Conservation (phyloP, 1,140 invertebrate species). For the roundworm (Caenorhabditis elegans) region DNA sequence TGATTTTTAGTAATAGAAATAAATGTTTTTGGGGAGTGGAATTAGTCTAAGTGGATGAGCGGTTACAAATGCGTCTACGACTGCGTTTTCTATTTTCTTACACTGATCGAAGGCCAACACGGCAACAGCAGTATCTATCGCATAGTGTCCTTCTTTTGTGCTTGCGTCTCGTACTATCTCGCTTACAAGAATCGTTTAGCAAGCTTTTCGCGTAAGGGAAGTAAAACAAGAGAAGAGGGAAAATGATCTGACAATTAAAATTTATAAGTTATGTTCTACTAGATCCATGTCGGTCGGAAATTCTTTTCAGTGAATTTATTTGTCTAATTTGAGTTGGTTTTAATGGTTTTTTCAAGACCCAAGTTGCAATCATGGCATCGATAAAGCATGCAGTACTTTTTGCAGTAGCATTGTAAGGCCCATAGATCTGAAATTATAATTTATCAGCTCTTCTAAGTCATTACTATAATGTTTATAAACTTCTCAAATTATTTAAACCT, state of each 20-base stretch:
- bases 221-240: neutral
- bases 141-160: neutral
- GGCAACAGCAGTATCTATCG: slow-evolving; percentile 1
- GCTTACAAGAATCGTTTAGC: neutral
- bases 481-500: no score
- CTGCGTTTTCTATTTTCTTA: neutral
- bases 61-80: neutral
- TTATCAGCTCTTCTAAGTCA: no score
- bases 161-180: neutral
- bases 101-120: neutral
- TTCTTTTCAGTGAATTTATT: neutral
- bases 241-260: neutral
- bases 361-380: neutral
- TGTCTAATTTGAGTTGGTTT: neutral
- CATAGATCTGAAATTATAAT: no score
- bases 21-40: no score
- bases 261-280: neutral
- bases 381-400: neutral
- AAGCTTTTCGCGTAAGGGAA: neutral
- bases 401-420: neutral
- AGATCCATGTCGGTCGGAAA: neutral
- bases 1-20: neutral
- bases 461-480: no score
- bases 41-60: neutral
- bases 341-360: neutral